Base-by-base conservation (phyloP, 2,888 invertebrate genomes). In the Trachelus iudaicus region DNA sequence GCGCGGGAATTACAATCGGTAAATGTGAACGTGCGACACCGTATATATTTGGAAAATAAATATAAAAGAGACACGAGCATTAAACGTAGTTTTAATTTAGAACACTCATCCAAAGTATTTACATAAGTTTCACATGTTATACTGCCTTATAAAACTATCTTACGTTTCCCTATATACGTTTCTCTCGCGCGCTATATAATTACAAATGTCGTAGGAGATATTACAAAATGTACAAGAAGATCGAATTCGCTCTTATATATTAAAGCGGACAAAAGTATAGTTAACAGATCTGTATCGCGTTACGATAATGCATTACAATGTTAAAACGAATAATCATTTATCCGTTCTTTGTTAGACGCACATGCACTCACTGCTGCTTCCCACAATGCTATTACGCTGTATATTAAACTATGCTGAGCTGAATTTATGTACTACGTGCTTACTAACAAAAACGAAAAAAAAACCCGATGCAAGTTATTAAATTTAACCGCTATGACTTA, bases 71-170 rank as follows among this genome's bases (percentile, higher is more conserved):
- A 56, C 69, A 33, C 35, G 87, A 89, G 90, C 90, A 87, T 89
- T 90, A 85, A 87, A 88, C 84, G 86, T 90, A 86, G 82, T 90
- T 91, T 90, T 90, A 90, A 90, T 91, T 91, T 90, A 90, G 88
- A 90, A 89, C 89, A 90, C 90, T 89, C 90, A 88, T 90, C 89
- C 86, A 88, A 90, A 89, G 87, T 91, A 91, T 91, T 84, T 91
- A 91, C 90, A 90, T 86, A 87, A 87, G 84, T 85, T 89, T 84
- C 86, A 89, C 89, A 89, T 89, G 88, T 88, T 89, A 90, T 88
- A 89, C 86, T 85, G 85, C 82, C 88, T 88, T 89, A 89, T 73
- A 86, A 87, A 88, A 87, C 85, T 89, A 90, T 81, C 80, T 81
- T 85, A 85, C 86, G 85, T 82, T 85, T 87, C 82, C 85, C 84